Evolutionary conservation across 1,140 invertebrate species (phyloP).

Genomic region (Aricia agestis): DNA sequence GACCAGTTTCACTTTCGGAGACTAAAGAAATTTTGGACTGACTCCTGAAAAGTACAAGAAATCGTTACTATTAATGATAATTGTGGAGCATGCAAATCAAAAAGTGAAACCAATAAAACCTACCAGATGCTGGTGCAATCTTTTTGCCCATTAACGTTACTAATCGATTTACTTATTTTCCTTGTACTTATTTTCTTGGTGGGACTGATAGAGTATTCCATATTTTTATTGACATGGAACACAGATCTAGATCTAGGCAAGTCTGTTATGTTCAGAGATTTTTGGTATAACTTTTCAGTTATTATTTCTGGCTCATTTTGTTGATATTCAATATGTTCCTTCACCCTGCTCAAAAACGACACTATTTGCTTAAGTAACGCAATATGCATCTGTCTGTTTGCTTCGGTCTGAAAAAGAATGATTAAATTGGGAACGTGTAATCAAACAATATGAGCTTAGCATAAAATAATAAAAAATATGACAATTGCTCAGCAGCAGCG

Average conservation of each 20-base stretch:
- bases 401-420: slow-evolving; percentile 80
- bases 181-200: slow-evolving; percentile 56
- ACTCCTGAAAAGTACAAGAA: slow-evolving; percentile 46
- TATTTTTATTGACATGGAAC: slow-evolving; percentile 59
- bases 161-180: slow-evolving; percentile 68
- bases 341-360: slow-evolving; percentile 83
- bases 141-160: slow-evolving; percentile 63
- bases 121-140: slow-evolving; percentile 56
- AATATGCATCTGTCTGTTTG: slow-evolving; percentile 86
- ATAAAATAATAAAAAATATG: slow-evolving; percentile 20
- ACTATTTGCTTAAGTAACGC: slow-evolving; percentile 87
- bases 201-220: slow-evolving; percentile 47
- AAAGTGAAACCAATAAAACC: slow-evolving; percentile 26
- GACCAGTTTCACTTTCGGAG: slow-evolving; percentile 48
- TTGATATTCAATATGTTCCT: slow-evolving; percentile 78
- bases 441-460: slow-evolving; percentile 20
- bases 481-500: slow-evolving; percentile 15
- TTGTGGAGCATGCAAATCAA: not conserved
- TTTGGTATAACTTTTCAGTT: slow-evolving; percentile 61
- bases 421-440: slow-evolving; percentile 38
- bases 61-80: not conserved
- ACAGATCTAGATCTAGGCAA: slow-evolving; percentile 68
- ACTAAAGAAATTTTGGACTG: slow-evolving; percentile 53
- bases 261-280: slow-evolving; percentile 66
- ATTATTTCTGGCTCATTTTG: slow-evolving; percentile 37